phyloP scores from a whole-genome alignment of 2,797 vertebrate genomes.

The Urosaurus nigricauda region DNA sequence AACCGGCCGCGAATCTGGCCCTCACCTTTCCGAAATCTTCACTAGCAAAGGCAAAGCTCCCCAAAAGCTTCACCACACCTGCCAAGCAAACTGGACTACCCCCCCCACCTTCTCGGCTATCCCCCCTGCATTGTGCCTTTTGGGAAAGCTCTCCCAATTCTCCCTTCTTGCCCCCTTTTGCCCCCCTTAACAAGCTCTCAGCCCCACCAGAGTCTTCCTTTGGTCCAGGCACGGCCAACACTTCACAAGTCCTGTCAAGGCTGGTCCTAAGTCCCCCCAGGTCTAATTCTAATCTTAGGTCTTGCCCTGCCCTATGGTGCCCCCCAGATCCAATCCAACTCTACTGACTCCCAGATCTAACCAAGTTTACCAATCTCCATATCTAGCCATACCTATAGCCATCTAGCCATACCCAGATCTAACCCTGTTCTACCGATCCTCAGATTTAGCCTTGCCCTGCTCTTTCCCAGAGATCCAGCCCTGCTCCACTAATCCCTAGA shows the following conservation, averaged over 20 bases:
- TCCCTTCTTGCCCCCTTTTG: not conserved
- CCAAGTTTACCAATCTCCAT: too few relatives aligned
- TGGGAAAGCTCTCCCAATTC: too few relatives aligned
- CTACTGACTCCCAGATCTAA: not conserved
- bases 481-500: too few relatives aligned
- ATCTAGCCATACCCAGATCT: not conserved
- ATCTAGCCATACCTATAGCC: too few relatives aligned
- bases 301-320: too few relatives aligned
- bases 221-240: not conserved
- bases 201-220: not conserved
- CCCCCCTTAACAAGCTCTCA: not conserved
- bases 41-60: too few relatives aligned
- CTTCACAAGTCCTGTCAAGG: not conserved
- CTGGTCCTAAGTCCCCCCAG: not conserved
- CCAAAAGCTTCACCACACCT: not conserved
- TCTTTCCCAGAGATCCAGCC: too few relatives aligned
- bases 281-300: too few relatives aligned
- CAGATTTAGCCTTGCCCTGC: not conserved
- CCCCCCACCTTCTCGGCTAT: too few relatives aligned
- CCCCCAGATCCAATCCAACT: not conserved
- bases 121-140: not conserved
- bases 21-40: too few relatives aligned
- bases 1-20: too few relatives aligned
- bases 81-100: not conserved
- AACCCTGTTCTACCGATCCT: too few relatives aligned